A percentile compares a stretch with the other conserved stretches of the same genome.
These are phyloP conservation scores for Conus betulinus DNA, from an alignment of 1,140 invertebrate genomes.

Conservation along the genomic window DNA sequence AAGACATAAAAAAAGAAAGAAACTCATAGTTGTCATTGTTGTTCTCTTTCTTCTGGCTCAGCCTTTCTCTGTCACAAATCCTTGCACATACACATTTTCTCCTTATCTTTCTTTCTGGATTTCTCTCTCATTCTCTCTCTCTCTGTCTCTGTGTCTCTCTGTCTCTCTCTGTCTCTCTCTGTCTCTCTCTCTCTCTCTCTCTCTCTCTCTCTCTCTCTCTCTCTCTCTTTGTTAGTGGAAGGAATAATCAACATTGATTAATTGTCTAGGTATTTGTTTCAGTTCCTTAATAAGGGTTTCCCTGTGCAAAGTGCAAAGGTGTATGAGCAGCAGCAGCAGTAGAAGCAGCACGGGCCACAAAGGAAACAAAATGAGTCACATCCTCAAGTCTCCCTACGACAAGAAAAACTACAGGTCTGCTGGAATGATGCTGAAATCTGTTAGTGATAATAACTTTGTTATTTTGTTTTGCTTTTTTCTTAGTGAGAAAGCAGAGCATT, in stretches of 20 bases:
- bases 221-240: not conserved
- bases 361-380: constrained; percentile 29
- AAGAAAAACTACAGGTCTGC: constrained; percentile 29
- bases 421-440: not conserved
- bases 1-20: too few relatives aligned
- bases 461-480: not conserved
- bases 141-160: too few relatives aligned
- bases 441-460: not conserved
- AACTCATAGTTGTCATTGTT: too few relatives aligned
- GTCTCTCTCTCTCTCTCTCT: not conserved
- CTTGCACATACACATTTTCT: too few relatives aligned
- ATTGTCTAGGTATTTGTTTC: not conserved
- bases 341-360: not conserved
- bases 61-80: too few relatives aligned
- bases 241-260: not conserved
- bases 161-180: not conserved
- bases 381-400: constrained; percentile 26
- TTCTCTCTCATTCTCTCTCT: too few relatives aligned
- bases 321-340: not conserved
- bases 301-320: not conserved
- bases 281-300: not conserved
- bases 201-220: not conserved
- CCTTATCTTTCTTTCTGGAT: too few relatives aligned
- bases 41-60: too few relatives aligned
- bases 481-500: too few relatives aligned